Percentiles rank a stretch among this genome's conserved stretches.
These are phyloP conservation scores for Hephaestus fuliginosus DNA, from an alignment of 2,797 vertebrate genomes.

Conservation along the genomic window DNA sequence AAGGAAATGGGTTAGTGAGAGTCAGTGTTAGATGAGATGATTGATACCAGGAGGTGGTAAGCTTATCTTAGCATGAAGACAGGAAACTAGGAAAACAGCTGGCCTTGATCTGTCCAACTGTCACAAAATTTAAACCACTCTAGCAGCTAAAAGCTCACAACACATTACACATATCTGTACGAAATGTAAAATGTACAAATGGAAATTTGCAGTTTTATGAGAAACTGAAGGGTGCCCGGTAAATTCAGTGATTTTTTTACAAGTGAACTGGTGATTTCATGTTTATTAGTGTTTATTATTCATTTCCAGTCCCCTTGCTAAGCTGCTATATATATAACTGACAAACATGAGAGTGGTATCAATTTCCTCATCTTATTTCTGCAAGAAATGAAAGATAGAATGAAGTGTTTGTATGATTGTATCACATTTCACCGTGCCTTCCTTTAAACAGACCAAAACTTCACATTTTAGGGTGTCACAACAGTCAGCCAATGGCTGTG, in stretches of 20 bases:
- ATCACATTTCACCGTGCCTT: too few relatives aligned
- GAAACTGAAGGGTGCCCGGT: background rate
- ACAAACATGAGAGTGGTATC: background rate
- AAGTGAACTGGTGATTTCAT: background rate
- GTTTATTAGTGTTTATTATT: background rate
- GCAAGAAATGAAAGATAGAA: background rate
- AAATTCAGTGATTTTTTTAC: too few relatives aligned
- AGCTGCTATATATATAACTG: background rate
- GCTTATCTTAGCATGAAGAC: conserved; percentile 1
- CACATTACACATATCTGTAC: background rate
- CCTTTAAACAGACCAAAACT: conserved; percentile 1
- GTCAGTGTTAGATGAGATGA: too few relatives aligned
- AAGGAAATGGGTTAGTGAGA: too few relatives aligned
- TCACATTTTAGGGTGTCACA: background rate
- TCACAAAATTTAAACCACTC: background rate
- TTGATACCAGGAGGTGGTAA: background rate
- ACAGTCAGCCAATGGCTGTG: too few relatives aligned
- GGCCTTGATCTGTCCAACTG: background rate
- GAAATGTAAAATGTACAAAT: background rate
- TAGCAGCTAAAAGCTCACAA: background rate
- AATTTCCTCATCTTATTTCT: background rate
- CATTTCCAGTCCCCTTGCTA: background rate
- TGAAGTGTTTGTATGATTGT: background rate
- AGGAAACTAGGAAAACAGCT: background rate
- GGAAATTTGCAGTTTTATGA: background rate